Evolutionary conservation across 2,888 invertebrate genomes (phyloP).

Genomic region (Ectemnius continuus): DNA sequence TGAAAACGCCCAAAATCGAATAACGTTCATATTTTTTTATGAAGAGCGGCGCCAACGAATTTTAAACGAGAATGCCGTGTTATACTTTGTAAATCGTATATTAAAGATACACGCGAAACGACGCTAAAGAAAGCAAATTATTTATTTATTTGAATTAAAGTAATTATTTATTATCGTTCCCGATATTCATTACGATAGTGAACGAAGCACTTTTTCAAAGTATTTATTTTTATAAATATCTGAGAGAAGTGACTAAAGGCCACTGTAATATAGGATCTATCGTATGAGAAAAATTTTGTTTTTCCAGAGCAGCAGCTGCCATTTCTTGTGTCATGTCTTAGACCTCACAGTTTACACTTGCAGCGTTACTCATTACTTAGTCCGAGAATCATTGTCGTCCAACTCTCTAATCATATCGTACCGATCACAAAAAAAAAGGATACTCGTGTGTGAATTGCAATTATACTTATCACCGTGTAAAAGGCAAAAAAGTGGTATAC

Average conservation of each 20-base stretch:
- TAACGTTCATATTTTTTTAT: conserved; percentile 70
- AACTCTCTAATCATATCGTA: conserved; percentile 49
- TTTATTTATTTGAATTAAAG: conserved; percentile 75
- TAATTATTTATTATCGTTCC: conserved; percentile 75
- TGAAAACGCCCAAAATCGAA: conserved; percentile 62
- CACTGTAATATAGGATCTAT: conserved; percentile 64
- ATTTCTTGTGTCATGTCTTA: conserved; percentile 64
- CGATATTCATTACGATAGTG: conserved; percentile 67
- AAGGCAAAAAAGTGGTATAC: conserved; percentile 46
- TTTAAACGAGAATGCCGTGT: conserved; percentile 52
- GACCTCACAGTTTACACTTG: conserved; percentile 53
- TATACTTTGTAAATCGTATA: conserved; percentile 68
- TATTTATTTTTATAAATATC: conserved; percentile 78
- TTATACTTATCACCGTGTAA: conserved; percentile 38
- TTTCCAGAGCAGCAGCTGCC: conserved; percentile 60
- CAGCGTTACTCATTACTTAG: conserved; percentile 60
- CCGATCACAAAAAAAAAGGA: conserved; percentile 34
- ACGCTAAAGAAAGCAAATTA: conserved; percentile 74
- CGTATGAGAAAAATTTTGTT: conserved; percentile 47
- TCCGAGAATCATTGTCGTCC: conserved; percentile 58
- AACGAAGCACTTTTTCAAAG: conserved; percentile 71
- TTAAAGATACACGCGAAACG: conserved; percentile 68
- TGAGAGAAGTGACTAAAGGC: conserved; percentile 62
- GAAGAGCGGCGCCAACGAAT: conserved; percentile 59
- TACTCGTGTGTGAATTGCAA: conserved; percentile 68